Evolutionary conservation across 2,113 vertebrate genomes (phyloP), one percentile per base, ranked within the genome.

Genomic region (Athene cunicularia): DNA sequence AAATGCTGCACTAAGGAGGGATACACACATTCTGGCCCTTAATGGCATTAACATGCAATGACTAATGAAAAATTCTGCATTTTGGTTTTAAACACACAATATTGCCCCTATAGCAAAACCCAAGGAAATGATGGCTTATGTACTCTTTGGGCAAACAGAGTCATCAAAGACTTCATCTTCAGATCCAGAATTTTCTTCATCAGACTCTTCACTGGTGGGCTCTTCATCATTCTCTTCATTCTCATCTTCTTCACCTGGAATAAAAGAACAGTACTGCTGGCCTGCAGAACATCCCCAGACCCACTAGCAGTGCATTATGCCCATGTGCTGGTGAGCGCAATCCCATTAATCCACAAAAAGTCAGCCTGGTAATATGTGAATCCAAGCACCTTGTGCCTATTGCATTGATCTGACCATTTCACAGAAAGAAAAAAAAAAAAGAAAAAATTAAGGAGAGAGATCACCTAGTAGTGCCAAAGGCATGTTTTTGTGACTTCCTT

Each of bases 111-210:
- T 86, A 92, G n/a, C 35, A 77, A 55, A 80, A 80, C 27, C 14
- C 76, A 74, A 68, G 41, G 27, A 94, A 96, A 71, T 15, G 18
- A 76, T 35, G 37, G 17, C 41, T 86, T 43, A 95, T 97, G 95
- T 95, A 99, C 99, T 98, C 35, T 97, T 77, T 43, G 99, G 99
- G 85, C 99, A 99, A 89, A 99, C 83, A 2, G 92, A 97, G 81
- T 98, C 97, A 73, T 99, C 98, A 77, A 99, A 94, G 68, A 86
- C 91, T 33, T 96, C 97, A 28, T 97, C 97, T 59, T 99, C 98
- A 21, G 98, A 97, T 37, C 50, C 96, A 24, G 97, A 97, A 58
- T 98, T 98, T 50, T 97, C 98, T n/a, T 98, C 98, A 41, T 97
- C 98, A 18, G 85, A 97, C 72, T 98, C 98, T n/a, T n/a, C n/a